A percentile compares a stretch with the other conserved stretches of the same genome.
Conservation (phyloP, 1,140 invertebrate genomes). For the Drosophila setifemur region DNA sequence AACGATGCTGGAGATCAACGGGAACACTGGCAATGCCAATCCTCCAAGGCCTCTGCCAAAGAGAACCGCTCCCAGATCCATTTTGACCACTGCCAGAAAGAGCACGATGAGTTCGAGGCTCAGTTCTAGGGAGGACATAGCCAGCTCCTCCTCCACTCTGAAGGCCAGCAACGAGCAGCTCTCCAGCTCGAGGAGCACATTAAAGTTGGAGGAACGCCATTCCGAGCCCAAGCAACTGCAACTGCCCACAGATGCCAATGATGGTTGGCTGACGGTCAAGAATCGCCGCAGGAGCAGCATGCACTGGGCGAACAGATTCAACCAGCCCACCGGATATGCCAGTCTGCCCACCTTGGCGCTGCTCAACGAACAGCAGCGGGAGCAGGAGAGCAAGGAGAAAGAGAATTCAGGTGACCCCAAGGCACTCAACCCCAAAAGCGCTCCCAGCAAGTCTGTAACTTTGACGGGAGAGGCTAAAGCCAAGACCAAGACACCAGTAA, state of each 20-base stretch:
- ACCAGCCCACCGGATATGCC: constrained; percentile 87
- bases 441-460: constrained; percentile 10
- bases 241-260: constrained; percentile 82
- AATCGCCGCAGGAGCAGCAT: constrained; percentile 84
- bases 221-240: constrained; percentile 82
- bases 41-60: constrained; percentile 12
- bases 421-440: neutral
- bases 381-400: constrained; percentile 41
- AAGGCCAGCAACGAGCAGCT: constrained; percentile 79
- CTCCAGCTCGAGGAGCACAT: constrained; percentile 45
- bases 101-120: constrained; percentile 12
- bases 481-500: constrained; percentile 22
- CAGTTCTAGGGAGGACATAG: constrained; percentile 70
- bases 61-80: neutral
- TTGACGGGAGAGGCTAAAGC: constrained; percentile 26
- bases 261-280: constrained; percentile 87
- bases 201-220: constrained; percentile 51
- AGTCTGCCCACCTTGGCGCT: constrained; percentile 85
- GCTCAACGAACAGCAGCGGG: constrained; percentile 82
- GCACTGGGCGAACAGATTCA: constrained; percentile 86
- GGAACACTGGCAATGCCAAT: constrained; percentile 7
- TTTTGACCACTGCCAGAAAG: constrained; percentile 5
- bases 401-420: constrained; percentile 3
- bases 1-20: constrained; percentile 80
- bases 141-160: constrained; percentile 75